phyloP scores from a whole-genome alignment of 2,113 vertebrate genomes.

The Gallinago undulata region DNA sequence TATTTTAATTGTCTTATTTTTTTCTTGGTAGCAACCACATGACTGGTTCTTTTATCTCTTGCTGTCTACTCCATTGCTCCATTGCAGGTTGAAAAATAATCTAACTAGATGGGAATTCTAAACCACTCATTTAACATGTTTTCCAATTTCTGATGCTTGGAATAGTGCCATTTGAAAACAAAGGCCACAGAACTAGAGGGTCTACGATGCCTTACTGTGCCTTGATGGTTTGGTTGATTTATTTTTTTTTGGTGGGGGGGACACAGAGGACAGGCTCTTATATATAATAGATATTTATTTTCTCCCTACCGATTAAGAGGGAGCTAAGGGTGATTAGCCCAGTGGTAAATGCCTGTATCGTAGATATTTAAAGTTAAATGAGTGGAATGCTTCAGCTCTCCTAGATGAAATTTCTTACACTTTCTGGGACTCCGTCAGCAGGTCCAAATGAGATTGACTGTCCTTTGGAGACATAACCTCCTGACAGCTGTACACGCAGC shows the following conservation, averaged over 20 bases:
- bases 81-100: conserved; percentile 23
- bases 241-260: neutral
- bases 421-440: neutral
- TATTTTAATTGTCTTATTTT: conserved; percentile 58
- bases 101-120: conserved; percentile 40
- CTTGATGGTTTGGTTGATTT: neutral
- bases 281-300: neutral
- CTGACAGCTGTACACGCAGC: neutral
- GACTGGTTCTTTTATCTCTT: conserved; percentile 45
- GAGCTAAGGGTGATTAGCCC: neutral
- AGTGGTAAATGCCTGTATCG: neutral
- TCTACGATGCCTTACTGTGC: neutral
- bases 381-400: neutral
- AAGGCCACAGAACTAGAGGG: neutral
- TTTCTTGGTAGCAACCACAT: conserved; percentile 45
- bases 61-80: conserved; percentile 14
- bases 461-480: neutral
- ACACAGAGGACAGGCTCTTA: neutral
- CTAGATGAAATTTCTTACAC: neutral
- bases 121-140: neutral
- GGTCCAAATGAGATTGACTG: neutral
- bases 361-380: neutral
- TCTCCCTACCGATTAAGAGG: neutral
- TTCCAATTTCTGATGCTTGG: conserved; percentile 21
- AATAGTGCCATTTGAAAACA: conserved; percentile 20